Conservation (phyloP, 2,113 vertebrate genomes). For the Nibea coibor region DNA sequence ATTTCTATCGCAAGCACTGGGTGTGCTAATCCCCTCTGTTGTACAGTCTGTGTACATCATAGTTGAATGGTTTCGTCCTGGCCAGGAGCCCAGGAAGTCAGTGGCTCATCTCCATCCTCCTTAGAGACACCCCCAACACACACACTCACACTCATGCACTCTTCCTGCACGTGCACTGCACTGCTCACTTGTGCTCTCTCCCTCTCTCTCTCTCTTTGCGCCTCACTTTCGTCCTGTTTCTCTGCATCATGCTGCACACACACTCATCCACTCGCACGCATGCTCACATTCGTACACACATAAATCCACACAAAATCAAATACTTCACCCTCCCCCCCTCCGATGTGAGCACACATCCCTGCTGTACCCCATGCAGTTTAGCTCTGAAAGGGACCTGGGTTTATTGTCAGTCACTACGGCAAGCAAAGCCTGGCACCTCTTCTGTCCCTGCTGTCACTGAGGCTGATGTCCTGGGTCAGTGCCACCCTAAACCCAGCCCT, state of each 20-base stretch:
- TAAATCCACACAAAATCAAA: constrained; percentile 20
- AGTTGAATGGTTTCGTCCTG: constrained; percentile 68
- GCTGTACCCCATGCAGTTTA: constrained; percentile 21
- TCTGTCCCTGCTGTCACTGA: constrained; percentile 64
- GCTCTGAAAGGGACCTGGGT: constrained; percentile 53
- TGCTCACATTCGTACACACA: neutral
- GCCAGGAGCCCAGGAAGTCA: constrained; percentile 70
- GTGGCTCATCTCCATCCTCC: constrained; percentile 66
- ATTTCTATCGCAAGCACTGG: constrained; percentile 54
- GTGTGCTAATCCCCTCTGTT: constrained; percentile 72
- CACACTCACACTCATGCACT: neutral
- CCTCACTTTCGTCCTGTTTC: constrained; percentile 15
- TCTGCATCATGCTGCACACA: constrained; percentile 16
- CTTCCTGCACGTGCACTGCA: constrained; percentile 2
- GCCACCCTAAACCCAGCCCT: constrained; percentile 45
- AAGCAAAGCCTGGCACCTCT: constrained; percentile 55
- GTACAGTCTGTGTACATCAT: constrained; percentile 70
- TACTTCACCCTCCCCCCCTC: neutral
- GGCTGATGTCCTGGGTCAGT: constrained; percentile 61
- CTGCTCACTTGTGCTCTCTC: constrained; percentile 14
- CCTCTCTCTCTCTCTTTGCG: constrained; percentile 25
- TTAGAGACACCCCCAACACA: constrained; percentile 20
- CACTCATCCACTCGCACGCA: constrained; percentile 8
- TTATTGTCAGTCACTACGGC: constrained; percentile 53
- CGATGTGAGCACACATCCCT: constrained; percentile 28